Conservation (phyloP, 2,797 vertebrate genomes). For the Phalloptychus januarius region DNA sequence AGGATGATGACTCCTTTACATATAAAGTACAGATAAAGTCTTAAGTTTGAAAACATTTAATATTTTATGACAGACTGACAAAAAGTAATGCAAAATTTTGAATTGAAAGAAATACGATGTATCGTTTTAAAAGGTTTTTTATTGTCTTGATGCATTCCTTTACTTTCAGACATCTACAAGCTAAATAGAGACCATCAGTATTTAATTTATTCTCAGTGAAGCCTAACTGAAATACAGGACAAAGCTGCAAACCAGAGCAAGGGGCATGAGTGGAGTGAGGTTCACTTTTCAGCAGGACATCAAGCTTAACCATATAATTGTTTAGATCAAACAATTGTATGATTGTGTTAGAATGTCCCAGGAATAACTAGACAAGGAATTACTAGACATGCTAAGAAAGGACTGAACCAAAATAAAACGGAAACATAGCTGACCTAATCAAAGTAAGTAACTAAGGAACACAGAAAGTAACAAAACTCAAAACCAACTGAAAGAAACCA, state of each 20-base stretch:
- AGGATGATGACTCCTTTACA: neutral
- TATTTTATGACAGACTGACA: neutral
- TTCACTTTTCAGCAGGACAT: neutral
- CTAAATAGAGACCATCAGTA: neutral
- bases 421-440: no score
- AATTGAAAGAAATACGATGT: neutral
- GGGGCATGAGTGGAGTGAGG: neutral
- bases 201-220: neutral
- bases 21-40: neutral
- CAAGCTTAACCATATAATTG: neutral
- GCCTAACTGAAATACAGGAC: neutral
- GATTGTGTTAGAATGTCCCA: neutral
- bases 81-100: neutral
- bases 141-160: neutral
- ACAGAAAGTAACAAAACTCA: no score
- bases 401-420: no score
- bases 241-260: no score
- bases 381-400: no score
- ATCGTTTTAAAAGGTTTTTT: neutral
- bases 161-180: neutral
- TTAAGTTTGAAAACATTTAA: neutral
- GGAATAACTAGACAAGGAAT: no score
- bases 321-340: no score
- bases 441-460: no score
- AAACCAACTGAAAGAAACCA: no score